Evolutionary conservation across 2,797 vertebrate genomes (phyloP), one percentile per base, ranked within the genome.

Genomic region (Ara ararauna): DNA sequence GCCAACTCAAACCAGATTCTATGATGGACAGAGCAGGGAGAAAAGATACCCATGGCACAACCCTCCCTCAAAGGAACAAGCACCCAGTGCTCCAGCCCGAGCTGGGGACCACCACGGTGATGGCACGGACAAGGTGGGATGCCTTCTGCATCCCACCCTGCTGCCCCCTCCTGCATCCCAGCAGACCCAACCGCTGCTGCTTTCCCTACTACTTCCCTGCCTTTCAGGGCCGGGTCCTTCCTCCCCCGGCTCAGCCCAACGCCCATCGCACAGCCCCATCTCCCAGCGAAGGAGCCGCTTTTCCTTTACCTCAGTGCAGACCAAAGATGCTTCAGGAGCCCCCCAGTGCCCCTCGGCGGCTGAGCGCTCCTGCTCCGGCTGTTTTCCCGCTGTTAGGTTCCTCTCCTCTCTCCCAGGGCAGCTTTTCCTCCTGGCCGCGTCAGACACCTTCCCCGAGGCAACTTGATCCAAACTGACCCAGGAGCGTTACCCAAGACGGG

Each of bases 311-410:
- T 74, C 2, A 17, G 8, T 34, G 26, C 32, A 12, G 77, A 2
- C 9, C 5, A 3, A 0, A 32, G 79, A 27, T 13, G 65, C 84
- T 60, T 13, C 5, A 4, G 32, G 42, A 22, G 78, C 48, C 38
- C 42, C 42, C 44, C 45, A 6, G 15, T 0, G 6, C 14, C 5
- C 3, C 3, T 2, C 1, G 2, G 2, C 2, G 32, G 8, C 32
- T 13, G 16, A 32, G 71, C 6, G 0, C 47, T 27, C 20, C 1
- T n/a, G 34, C 48, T 58, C 56, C 22, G 21, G 56, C 56, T 34
- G 21, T 15, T 72, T 58, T 38, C 23, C 47, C 5, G 1, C 45
- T 2, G 20, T 7, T 50, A 4, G 71, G 30, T 38, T 88, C 62
- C 53, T 14, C 75, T 91, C 48, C 61, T 29, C 60, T 61, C 40